Evolutionary conservation across 2,797 vertebrate species (phyloP).

Genomic region (Chelon auratus): DNA sequence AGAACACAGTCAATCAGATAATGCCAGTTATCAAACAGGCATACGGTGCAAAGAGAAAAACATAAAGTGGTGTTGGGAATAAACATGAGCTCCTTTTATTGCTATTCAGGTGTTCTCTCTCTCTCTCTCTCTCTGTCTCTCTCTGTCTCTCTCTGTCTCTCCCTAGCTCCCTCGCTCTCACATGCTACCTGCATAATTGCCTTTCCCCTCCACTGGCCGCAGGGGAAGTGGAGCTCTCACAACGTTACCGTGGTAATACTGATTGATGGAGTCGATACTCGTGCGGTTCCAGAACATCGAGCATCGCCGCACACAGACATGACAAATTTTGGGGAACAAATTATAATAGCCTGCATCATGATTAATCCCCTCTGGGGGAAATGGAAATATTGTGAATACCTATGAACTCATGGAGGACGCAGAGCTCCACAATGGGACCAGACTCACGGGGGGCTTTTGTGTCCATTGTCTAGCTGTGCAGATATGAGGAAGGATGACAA

Average conservation of each 20-base stretch:
- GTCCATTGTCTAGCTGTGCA: conserved; percentile 39
- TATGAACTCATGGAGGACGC: conserved; percentile 71
- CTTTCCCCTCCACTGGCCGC: conserved; percentile 81
- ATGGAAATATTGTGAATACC: conserved; percentile 84
- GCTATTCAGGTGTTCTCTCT: conserved; percentile 49
- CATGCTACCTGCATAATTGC: conserved; percentile 84
- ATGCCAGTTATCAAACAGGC: conserved; percentile 56
- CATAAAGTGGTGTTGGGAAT: conserved; percentile 55
- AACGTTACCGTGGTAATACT: conserved; percentile 84
- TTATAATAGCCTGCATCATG: conserved; percentile 81
- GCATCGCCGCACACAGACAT: conserved; percentile 79
- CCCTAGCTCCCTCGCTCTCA: conserved; percentile 54
- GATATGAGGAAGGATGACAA: conserved; percentile 25
- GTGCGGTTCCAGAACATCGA: conserved; percentile 85
- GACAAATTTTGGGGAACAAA: conserved; percentile 84
- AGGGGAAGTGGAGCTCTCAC: conserved; percentile 80
- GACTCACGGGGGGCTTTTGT: conserved; percentile 35
- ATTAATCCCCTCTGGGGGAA: conserved; percentile 82
- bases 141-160: conserved; percentile 32
- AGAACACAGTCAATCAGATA: conserved; percentile 53
- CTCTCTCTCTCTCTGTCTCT: conserved; percentile 24
- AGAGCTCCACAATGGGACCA: conserved; percentile 34
- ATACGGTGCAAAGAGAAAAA: conserved; percentile 48
- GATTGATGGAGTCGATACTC: conserved; percentile 87
- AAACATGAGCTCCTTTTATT: conserved; percentile 46